These are phyloP conservation scores for Spea hammondii DNA, from an alignment of 2,797 vertebrate species.

Conservation along the genomic window DNA sequence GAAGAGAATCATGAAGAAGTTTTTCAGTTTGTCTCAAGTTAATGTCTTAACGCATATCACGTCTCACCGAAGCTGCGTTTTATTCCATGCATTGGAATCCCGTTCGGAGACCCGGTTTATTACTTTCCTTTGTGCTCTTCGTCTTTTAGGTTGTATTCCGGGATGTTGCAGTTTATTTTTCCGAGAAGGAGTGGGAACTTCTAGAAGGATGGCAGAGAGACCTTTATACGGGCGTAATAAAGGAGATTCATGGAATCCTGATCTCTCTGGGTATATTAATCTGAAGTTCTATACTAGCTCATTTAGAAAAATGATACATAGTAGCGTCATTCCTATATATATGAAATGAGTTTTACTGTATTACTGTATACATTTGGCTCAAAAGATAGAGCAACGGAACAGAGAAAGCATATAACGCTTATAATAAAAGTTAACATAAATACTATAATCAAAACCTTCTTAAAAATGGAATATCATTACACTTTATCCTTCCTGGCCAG, in stretches of 20 bases:
- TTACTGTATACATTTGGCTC: too few species aligned
- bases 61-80: neutral
- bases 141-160: conserved; percentile 38
- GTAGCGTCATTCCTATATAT: neutral
- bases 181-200: conserved; percentile 48
- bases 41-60: too few species aligned
- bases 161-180: conserved; percentile 51
- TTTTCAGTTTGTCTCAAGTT: too few species aligned
- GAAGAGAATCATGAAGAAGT: too few species aligned
- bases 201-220: conserved; percentile 48
- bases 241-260: conserved; percentile 48
- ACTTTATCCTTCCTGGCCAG: too few species aligned
- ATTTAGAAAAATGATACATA: neutral
- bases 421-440: too few species aligned
- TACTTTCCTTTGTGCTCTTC: too few species aligned
- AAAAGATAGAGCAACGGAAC: too few species aligned
- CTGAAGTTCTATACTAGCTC: neutral
- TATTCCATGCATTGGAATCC: neutral
- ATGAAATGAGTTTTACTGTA: neutral
- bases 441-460: too few species aligned
- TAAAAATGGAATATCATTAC: too few species aligned
- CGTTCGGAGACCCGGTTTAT: neutral
- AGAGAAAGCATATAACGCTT: too few species aligned
- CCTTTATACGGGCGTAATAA: conserved; percentile 47
- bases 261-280: conserved; percentile 43